These are phyloP conservation scores for Choristoneura fumiferana DNA, from an alignment of 1,140 invertebrate species.

Conservation along the genomic window DNA sequence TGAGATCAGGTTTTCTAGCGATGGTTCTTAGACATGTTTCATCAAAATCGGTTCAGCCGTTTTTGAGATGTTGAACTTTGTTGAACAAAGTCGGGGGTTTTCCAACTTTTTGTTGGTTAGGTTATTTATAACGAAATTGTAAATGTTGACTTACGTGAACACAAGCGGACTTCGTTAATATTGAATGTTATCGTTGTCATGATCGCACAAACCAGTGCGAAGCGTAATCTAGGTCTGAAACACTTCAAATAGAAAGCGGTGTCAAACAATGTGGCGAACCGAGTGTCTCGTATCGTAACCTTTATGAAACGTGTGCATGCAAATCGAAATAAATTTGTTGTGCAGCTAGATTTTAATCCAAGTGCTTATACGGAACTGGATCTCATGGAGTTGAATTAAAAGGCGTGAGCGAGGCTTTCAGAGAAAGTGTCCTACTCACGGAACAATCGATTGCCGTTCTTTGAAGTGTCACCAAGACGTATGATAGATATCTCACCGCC, in stretches of 20 bases:
- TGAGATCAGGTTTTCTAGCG: too few species aligned
- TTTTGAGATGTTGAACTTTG: too few species aligned
- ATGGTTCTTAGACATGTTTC: too few species aligned
- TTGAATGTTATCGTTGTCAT: not conserved
- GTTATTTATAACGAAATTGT: too few species aligned
- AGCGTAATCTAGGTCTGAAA: not conserved
- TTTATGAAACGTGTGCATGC: conserved; percentile 53
- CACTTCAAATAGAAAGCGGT: conserved; percentile 57
- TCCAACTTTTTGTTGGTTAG: too few species aligned
- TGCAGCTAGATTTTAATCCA: conserved; percentile 47
- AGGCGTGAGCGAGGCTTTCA: conserved; percentile 36
- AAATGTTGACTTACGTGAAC: too few species aligned
- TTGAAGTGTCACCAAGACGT: conserved; percentile 56
- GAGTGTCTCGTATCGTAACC: conserved; percentile 42
- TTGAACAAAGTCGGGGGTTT: too few species aligned
- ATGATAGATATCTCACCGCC: conserved; percentile 48
- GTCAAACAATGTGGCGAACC: conserved; percentile 41
- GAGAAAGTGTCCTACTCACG: conserved; percentile 65
- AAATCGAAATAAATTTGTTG: conserved; percentile 51
- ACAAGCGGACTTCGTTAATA: too few species aligned
- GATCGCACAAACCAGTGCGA: not conserved
- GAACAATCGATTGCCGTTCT: conserved; percentile 61
- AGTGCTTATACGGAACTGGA: conserved; percentile 49
- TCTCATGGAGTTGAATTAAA: conserved; percentile 52
- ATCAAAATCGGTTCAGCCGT: too few species aligned